phyloP scores from a whole-genome alignment of 2,113 vertebrate genomes.

The Ariopsis seemanni region DNA sequence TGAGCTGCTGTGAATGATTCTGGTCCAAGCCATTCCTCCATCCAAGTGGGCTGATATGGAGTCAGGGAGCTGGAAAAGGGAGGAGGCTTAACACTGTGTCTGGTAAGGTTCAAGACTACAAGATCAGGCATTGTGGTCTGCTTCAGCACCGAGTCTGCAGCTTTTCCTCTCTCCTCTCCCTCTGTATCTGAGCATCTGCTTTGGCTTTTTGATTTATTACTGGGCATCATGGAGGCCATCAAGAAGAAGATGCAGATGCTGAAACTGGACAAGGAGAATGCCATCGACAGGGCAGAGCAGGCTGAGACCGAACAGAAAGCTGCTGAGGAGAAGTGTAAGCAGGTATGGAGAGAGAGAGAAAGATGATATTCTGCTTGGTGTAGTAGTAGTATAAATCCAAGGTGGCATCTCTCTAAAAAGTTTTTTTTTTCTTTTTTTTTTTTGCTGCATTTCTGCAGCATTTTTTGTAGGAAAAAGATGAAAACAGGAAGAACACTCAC shows the following conservation, averaged over 20 bases:
- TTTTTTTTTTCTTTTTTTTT: background rate
- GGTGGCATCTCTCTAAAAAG: background rate
- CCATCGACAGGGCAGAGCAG: conserved; percentile 92
- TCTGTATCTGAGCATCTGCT: conserved; percentile 34
- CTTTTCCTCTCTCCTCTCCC: conserved; percentile 7
- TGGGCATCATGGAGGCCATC: conserved; percentile 88
- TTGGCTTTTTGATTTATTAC: conserved; percentile 41
- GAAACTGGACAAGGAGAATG: conserved; percentile 95
- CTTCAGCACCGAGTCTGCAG: conserved; percentile 60
- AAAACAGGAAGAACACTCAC: background rate
- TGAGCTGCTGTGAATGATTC: conserved; percentile 56
- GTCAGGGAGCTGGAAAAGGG: conserved; percentile 52
- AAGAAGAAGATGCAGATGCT: conserved; percentile 90
- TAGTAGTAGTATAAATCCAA: background rate
- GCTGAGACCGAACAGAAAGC: conserved; percentile 93
- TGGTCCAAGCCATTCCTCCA: conserved; percentile 75
- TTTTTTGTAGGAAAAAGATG: background rate
- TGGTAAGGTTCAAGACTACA: conserved; percentile 58
- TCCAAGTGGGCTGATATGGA: conserved; percentile 62
- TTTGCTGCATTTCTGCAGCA: background rate
- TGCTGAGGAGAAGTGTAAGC: conserved; percentile 91
- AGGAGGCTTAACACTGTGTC: conserved; percentile 55
- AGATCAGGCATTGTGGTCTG: conserved; percentile 67
- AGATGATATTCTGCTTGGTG: background rate
- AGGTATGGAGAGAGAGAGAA: conserved; percentile 71